Evolutionary conservation across 1,140 invertebrate genomes (phyloP).

Genomic region (Anastrepha obliqua): DNA sequence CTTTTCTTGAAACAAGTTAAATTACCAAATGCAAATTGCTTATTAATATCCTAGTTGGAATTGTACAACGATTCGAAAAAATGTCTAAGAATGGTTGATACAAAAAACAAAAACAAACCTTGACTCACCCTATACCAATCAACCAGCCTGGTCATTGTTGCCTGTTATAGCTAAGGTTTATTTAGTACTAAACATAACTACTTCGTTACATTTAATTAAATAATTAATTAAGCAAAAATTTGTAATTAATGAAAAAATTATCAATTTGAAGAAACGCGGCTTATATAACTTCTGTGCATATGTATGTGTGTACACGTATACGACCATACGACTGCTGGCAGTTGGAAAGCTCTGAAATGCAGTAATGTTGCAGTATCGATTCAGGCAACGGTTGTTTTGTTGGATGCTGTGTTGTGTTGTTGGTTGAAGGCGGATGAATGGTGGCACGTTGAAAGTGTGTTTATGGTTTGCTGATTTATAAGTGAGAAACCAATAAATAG

Average conservation of each 20-base stretch:
- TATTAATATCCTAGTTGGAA: no score
- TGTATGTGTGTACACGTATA: background rate
- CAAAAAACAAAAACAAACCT: no score
- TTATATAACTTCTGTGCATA: background rate
- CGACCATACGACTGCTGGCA: background rate
- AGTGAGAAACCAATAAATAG: slow-evolving; percentile 69
- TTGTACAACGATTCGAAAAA: no score
- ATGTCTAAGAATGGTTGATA: no score
- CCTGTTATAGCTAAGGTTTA: no score
- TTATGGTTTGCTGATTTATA: slow-evolving; percentile 73
- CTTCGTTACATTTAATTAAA: background rate
- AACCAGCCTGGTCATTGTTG: no score
- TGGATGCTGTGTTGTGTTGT: background rate
- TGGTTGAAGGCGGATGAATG: slow-evolving; percentile 57
- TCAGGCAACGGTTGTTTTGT: background rate
- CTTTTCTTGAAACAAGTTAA: no score
- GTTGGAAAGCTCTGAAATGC: background rate
- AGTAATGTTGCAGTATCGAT: background rate
- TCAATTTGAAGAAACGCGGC: background rate
- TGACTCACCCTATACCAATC: no score
- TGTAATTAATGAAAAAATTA: background rate
- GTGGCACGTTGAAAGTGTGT: slow-evolving; percentile 63
- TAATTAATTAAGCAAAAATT: slow-evolving; percentile 3
- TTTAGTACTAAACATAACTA: no score
- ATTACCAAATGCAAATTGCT: no score